These are phyloP conservation scores for Anableps anableps DNA, from an alignment of 2,797 vertebrate species.

Conservation along the genomic window DNA sequence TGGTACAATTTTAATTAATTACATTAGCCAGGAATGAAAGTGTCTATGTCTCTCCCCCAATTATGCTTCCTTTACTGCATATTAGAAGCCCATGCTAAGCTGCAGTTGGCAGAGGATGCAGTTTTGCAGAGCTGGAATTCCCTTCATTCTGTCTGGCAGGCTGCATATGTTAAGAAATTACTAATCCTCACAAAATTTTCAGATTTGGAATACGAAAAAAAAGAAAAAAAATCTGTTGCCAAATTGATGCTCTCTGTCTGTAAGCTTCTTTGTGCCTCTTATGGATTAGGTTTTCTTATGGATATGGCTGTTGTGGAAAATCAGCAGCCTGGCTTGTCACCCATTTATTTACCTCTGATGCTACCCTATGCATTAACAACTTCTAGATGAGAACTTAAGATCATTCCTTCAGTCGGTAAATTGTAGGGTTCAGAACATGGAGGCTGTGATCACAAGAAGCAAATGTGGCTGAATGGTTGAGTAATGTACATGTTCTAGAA, in stretches of 20 bases:
- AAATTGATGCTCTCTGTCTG: constrained; percentile 68
- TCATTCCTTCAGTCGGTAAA: neutral
- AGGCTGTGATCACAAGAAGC: constrained; percentile 1
- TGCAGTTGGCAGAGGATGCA: constrained; percentile 55
- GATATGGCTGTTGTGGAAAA: constrained; percentile 64
- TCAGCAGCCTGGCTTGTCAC: constrained; percentile 49
- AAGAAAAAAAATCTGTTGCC: constrained; percentile 49
- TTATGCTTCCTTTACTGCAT: constrained; percentile 64
- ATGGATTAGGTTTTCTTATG: constrained; percentile 72
- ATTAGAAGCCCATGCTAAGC: constrained; percentile 68
- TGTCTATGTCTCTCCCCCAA: constrained; percentile 62
- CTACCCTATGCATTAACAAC: constrained; percentile 36
- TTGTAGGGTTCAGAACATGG: constrained; percentile 13
- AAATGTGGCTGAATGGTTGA: constrained; percentile 36
- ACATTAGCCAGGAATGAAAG: constrained; percentile 57
- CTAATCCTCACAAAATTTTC: constrained; percentile 65
- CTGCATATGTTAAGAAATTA: constrained; percentile 58
- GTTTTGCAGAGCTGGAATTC: constrained; percentile 63
- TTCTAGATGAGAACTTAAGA: constrained; percentile 36
- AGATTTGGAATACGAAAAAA: constrained; percentile 32
- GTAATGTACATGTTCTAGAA: constrained; percentile 12
- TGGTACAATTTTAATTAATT: constrained; percentile 63
- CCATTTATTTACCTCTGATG: constrained; percentile 58
- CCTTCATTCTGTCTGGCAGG: constrained; percentile 64
- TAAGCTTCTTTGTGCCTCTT: constrained; percentile 73